phyloP scores from a whole-genome alignment of 2,797 vertebrate species.

The Centroberyx gerrardi region DNA sequence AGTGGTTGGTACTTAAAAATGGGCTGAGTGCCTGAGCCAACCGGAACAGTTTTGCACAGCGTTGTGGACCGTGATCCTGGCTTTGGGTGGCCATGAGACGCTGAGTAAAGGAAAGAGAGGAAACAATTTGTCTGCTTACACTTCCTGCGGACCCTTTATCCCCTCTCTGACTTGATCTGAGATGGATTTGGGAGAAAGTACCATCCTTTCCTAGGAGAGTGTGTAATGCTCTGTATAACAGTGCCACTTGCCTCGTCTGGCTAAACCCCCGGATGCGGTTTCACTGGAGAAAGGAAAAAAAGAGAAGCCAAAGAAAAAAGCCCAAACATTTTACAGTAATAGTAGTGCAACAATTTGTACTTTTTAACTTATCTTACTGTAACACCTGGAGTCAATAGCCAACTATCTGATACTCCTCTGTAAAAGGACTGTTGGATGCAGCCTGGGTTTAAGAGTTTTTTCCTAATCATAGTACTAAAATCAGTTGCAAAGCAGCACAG shows the following conservation, averaged over 20 bases:
- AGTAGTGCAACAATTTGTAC: constrained; percentile 13
- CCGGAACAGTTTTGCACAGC: constrained; percentile 43
- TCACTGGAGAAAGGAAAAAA: constrained; percentile 11
- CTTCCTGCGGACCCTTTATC: constrained; percentile 4
- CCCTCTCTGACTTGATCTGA: constrained; percentile 27
- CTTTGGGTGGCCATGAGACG: constrained; percentile 29
- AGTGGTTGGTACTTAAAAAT: constrained; percentile 63
- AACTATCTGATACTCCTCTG: constrained; percentile 34
- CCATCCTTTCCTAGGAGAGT: neutral
- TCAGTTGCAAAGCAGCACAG: constrained; percentile 23
- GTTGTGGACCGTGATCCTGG: constrained; percentile 39
- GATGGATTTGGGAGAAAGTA: constrained; percentile 23
- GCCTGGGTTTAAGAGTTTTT: constrained; percentile 5
- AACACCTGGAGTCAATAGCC: neutral
- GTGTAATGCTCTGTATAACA: constrained; percentile 19
- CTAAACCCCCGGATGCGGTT: neutral
- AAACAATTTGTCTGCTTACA: constrained; percentile 27
- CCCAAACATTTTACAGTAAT: neutral
- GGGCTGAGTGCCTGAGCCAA: constrained; percentile 51
- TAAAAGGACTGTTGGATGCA: neutral
- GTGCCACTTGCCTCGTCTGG: constrained; percentile 3
- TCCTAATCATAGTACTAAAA: neutral
- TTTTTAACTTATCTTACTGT: constrained; percentile 10
- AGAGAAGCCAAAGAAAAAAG: constrained; percentile 1
- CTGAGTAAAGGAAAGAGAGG: constrained; percentile 27